Base-by-base conservation (phyloP, 2,888 invertebrate genomes). In the Cerceris ruficornis region DNA sequence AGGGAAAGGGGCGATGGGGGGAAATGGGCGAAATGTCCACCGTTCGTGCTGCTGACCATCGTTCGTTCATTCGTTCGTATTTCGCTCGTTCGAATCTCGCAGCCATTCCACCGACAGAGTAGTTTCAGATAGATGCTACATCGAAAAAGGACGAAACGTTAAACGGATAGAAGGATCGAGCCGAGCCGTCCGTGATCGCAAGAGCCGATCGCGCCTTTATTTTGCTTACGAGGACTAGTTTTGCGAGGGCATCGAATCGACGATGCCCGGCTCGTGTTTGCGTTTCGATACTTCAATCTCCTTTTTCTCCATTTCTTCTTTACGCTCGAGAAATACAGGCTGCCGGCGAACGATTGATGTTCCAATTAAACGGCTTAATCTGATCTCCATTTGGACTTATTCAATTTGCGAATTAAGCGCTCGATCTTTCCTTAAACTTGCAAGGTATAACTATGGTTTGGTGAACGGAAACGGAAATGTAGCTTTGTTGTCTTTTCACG, bases 11-110 rank as follows among this genome's bases (percentile, higher is more conserved):
- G 49, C 8, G 39, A 42, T n/a, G 7, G 58, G 61, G 80, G 66
- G 71, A 81, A 85, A 81, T 74, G 79, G 80, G 70, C 82, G 83
- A 87, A 87, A 85, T 80, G 87, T 88, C 85, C 78, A 82, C 80
- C 74, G 82, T 78, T 84, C 83, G 77, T 72, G 79, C 75, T 62
- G 79, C 80, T 83, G 88, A 83, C 87, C 86, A 78, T 82, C 81
- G 80, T 70, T 78, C 78, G 82, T 80, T 72, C 43, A 62, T 49
- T 76, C 70, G 75, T 67, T 61, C 74, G 59, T 68, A 28, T 69
- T 17, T 74, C 64, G 64, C 52, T 77, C 75, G 66, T 64, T 70
- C 68, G 77, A 67, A 66, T 74, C 76, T 71, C 79, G 75, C 82
- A 64, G 77, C 77, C 75, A 80, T 77, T 79, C 76, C 59, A 67